A percentile compares a stretch with the other conserved stretches of the same genome.
Evolutionary conservation across 2,113 vertebrate genomes (phyloP).

Genomic region (Cyanocitta stelleri): DNA sequence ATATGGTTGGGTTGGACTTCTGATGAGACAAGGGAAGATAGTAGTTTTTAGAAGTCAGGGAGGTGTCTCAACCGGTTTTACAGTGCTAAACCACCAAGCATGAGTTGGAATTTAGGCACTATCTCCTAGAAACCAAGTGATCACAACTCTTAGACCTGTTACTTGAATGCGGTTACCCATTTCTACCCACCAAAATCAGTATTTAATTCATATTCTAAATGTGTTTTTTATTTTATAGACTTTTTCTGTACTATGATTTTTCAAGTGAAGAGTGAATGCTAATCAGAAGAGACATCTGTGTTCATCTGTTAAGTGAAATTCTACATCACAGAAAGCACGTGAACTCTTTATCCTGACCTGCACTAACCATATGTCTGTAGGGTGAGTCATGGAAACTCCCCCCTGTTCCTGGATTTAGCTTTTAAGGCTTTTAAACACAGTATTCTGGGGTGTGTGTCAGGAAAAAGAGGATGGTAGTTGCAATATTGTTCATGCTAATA

Average conservation of each 20-base stretch:
- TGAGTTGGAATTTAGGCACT: not conserved
- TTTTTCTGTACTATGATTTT: not conserved
- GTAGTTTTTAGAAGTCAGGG: not conserved
- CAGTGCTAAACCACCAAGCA: not conserved
- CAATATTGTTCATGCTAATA: not conserved
- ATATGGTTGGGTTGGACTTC: not conserved
- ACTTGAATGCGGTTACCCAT: not conserved
- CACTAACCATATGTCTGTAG: not conserved
- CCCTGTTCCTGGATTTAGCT: not conserved
- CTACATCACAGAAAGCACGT: not conserved
- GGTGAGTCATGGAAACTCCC: not conserved
- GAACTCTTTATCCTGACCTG: not conserved
- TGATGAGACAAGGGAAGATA: not conserved
- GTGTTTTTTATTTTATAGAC: not conserved
- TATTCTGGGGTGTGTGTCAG: not conserved
- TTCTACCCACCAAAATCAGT: not conserved
- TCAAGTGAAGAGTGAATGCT: not conserved
- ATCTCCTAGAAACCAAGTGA: not conserved
- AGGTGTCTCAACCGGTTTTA: not conserved
- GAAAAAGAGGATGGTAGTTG: not conserved
- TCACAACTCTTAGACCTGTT: not conserved
- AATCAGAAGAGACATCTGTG: not conserved
- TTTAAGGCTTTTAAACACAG: not conserved
- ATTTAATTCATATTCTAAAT: not conserved
- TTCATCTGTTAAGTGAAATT: not conserved